Evolutionary conservation across 1,140 invertebrate genomes (phyloP).

Genomic region (Scaptomyza montana): DNA sequence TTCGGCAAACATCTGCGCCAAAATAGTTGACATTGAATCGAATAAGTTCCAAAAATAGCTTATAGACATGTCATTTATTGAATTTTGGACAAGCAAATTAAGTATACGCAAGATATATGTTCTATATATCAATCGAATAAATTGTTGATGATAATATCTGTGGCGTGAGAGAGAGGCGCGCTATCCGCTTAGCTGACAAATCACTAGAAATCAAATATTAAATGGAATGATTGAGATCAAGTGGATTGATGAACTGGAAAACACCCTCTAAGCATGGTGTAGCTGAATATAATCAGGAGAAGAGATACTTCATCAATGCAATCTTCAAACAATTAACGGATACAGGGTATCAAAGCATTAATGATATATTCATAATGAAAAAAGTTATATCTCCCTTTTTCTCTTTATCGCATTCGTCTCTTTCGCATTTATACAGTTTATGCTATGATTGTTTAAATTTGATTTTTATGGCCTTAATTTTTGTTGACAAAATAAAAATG

Average conservation of each 20-base stretch:
- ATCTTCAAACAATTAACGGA: no score
- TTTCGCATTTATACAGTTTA: conserved; percentile 26
- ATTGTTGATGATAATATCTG: conserved; percentile 19
- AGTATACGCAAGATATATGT: conserved; percentile 18
- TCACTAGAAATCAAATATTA: conserved; percentile 14
- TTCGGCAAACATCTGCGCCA: conserved; percentile 34
- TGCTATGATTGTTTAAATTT: conserved; percentile 28
- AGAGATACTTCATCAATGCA: no score
- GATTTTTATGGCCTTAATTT: conserved; percentile 49
- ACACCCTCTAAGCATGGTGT: not conserved
- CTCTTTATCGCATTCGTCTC: not conserved
- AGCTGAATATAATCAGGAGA: no score
- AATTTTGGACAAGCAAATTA: conserved; percentile 73
- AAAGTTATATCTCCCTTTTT: no score
- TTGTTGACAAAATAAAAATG: conserved; percentile 44
- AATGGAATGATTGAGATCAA: not conserved
- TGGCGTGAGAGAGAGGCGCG: not conserved
- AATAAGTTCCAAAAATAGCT: conserved; percentile 63
- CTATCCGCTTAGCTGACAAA: conserved; percentile 21
- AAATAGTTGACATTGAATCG: conserved; percentile 76
- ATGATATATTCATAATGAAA: not conserved
- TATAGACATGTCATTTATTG: conserved; percentile 68
- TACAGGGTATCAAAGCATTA: not conserved
- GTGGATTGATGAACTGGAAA: not conserved
- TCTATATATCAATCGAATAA: conserved; percentile 19